Evolutionary conservation across 2,113 vertebrate genomes (phyloP).

Genomic region (Calypte anna): DNA sequence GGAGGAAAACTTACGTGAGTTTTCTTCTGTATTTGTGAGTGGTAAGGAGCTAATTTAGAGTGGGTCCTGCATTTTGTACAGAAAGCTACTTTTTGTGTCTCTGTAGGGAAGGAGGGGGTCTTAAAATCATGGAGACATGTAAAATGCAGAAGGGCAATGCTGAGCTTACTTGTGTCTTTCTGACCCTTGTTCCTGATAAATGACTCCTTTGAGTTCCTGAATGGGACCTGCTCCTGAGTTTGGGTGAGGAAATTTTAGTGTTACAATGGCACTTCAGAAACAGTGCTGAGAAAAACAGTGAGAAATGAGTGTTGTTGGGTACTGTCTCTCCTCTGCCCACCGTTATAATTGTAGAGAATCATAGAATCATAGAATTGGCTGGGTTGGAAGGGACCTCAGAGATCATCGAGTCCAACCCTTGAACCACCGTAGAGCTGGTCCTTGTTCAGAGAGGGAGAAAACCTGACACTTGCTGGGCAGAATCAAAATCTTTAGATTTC

Average conservation of each 20-base stretch:
- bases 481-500: not conserved
- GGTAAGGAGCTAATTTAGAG: not conserved
- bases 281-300: not conserved
- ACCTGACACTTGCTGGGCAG: not conserved
- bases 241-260: not conserved
- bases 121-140: fast-evolving
- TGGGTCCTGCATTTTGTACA: not conserved
- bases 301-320: not conserved
- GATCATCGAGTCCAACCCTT: no score
- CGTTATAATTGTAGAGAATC: fast-evolving
- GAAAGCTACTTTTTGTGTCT: not conserved
- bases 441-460: not conserved
- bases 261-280: not conserved
- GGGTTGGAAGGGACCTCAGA: no score
- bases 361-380: no score
- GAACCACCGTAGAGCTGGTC: not conserved
- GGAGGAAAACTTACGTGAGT: not conserved
- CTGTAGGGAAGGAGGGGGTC: not conserved
- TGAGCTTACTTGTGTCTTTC: not conserved
- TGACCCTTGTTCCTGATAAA: not conserved
- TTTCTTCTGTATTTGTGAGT: not conserved
- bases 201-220: fast-evolving
- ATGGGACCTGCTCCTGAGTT: fast-evolving
- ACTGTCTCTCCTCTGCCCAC: not conserved
- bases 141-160: fast-evolving